These are phyloP conservation scores for Trematocara unimaculatum DNA, from an alignment of 2,113 vertebrate species.

Conservation along the genomic window DNA sequence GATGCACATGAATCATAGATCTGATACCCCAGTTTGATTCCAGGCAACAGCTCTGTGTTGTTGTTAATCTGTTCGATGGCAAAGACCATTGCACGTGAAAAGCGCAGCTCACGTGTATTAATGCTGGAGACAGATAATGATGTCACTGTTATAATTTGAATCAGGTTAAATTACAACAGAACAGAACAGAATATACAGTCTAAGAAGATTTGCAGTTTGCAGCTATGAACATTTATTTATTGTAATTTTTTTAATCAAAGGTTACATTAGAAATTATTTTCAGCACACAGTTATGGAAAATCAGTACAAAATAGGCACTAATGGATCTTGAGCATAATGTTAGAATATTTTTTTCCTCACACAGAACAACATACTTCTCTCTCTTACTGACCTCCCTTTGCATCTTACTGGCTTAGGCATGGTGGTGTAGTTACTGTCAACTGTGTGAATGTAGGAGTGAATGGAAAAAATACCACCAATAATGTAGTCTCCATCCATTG, in stretches of 20 bases:
- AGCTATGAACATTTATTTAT: not conserved
- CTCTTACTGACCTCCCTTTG: constrained; percentile 44
- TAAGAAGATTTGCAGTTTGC: not conserved
- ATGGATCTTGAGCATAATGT: not conserved
- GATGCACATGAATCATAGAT: not conserved
- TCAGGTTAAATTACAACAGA: not conserved
- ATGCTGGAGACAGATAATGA: not conserved
- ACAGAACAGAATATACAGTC: not conserved
- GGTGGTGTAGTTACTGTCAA: constrained; percentile 40
- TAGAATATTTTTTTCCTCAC: not conserved
- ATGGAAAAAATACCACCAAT: constrained; percentile 64
- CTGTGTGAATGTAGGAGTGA: constrained; percentile 28
- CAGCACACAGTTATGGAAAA: not conserved
- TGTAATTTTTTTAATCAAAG: not conserved
- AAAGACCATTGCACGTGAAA: not conserved
- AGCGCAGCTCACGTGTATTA: not conserved
- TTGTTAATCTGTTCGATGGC: not conserved
- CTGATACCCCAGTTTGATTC: not conserved
- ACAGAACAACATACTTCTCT: not conserved
- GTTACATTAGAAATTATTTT: not conserved
- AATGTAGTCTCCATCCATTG: constrained; percentile 58
- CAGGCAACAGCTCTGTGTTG: not conserved
- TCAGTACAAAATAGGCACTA: not conserved
- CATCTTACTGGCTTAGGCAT: constrained; percentile 29
- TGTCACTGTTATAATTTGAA: not conserved